phyloP scores from a whole-genome alignment of 2,797 vertebrate species.

The Sparidentex hasta region DNA sequence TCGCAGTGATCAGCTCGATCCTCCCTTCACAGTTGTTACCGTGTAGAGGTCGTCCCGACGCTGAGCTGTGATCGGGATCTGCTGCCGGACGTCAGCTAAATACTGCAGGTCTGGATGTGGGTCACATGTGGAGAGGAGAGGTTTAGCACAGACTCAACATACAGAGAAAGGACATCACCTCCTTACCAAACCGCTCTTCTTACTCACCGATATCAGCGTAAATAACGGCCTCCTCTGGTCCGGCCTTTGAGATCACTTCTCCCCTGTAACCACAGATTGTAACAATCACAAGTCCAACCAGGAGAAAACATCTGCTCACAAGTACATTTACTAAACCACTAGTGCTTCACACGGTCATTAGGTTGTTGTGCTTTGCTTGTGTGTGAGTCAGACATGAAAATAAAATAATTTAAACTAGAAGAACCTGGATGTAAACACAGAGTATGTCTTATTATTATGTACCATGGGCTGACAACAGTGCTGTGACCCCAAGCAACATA shows the following conservation, averaged over 20 bases:
- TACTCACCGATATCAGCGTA: conserved; percentile 94
- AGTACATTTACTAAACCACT: too few relatives aligned
- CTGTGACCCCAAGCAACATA: conserved; percentile 98
- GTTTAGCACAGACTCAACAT: background rate
- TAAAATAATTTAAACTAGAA: too few relatives aligned
- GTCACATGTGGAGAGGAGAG: background rate
- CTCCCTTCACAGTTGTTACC: conserved; percentile 73
- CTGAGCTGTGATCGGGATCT: conserved; percentile 93
- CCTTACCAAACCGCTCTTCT: background rate
- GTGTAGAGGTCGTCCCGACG: conserved; percentile 91
- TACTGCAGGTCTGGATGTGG: conserved; percentile 91
- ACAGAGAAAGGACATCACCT: background rate
- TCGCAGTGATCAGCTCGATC: conserved; percentile 35
- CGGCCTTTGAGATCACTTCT: conserved; percentile 92
- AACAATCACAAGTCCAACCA: background rate
- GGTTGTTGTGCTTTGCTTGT: too few relatives aligned
- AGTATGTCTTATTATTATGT: background rate
- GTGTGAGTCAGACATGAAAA: too few relatives aligned
- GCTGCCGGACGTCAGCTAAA: conserved; percentile 91
- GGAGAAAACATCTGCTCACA: too few relatives aligned
- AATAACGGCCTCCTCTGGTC: conserved; percentile 87
- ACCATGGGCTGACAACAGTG: conserved; percentile 94
- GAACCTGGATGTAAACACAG: too few relatives aligned
- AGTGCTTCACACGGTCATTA: too few relatives aligned
- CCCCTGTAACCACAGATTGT: conserved; percentile 86